Percentiles rank a stretch among this genome's conserved stretches.
These are phyloP conservation scores for Pyrgus malvae DNA, from an alignment of 2,888 invertebrate species.

Conservation along the genomic window DNA sequence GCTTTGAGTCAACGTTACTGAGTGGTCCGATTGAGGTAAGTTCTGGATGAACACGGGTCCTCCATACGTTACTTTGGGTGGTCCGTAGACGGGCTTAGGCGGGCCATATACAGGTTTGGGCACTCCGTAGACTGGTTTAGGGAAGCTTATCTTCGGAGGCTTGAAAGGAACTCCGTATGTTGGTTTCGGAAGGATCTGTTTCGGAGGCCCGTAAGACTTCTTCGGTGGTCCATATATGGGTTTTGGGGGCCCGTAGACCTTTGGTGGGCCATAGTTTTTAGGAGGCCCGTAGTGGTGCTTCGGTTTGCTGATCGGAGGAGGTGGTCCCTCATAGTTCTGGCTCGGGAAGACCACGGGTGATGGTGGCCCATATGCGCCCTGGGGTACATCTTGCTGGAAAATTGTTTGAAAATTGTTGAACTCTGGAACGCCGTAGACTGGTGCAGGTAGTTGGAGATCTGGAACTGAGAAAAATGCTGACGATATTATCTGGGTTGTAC, in stretches of 20 bases:
- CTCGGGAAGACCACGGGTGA: constrained; percentile 66
- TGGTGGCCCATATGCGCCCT: constrained; percentile 76
- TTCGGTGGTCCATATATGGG: constrained; percentile 59
- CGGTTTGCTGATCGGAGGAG: constrained; percentile 66
- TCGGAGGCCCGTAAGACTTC: constrained; percentile 55
- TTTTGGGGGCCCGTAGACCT: constrained; percentile 68
- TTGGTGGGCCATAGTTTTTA: constrained; percentile 69
- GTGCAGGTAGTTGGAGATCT: constrained; percentile 72
- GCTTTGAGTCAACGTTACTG: constrained; percentile 36
- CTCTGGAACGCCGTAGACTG: constrained; percentile 83
- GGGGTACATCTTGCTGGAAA: constrained; percentile 55
- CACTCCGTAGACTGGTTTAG: constrained; percentile 52
- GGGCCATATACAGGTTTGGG: constrained; percentile 67
- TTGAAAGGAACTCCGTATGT: constrained; percentile 61
- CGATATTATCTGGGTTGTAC: too few species aligned
- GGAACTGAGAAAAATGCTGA: constrained; percentile 48
- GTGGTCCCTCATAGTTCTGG: constrained; percentile 75
- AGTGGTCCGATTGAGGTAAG: constrained; percentile 44
- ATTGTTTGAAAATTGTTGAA: too few species aligned
- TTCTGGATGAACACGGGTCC: constrained; percentile 44
- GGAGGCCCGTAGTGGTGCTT: constrained; percentile 61
- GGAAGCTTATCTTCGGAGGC: constrained; percentile 52
- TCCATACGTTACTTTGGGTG: constrained; percentile 54
- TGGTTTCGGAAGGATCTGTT: constrained; percentile 55
- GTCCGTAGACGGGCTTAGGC: constrained; percentile 67